Evolutionary conservation across 2,113 vertebrate genomes (phyloP).

Genomic region (Bos javanicus): DNA sequence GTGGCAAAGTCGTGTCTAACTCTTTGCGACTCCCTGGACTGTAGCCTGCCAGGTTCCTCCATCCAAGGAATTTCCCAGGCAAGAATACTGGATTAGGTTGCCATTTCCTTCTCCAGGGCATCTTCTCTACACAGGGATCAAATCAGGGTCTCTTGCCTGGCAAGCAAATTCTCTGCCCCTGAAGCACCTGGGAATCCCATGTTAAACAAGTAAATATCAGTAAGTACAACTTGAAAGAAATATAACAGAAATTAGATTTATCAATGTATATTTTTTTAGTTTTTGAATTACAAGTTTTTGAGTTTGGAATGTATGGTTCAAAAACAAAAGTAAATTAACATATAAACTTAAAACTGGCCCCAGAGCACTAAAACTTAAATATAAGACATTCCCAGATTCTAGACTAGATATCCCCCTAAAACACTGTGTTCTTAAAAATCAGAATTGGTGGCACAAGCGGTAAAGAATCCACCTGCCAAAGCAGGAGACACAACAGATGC

Average conservation of each 20-base stretch:
- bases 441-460: background rate
- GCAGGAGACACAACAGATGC: background rate
- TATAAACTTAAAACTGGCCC: background rate
- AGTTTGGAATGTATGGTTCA: background rate
- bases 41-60: background rate
- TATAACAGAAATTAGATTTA: background rate
- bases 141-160: background rate
- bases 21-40: background rate
- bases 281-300: background rate
- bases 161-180: background rate
- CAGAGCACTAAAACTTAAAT: background rate
- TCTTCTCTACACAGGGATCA: background rate
- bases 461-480: background rate
- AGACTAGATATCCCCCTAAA: background rate
- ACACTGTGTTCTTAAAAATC: background rate
- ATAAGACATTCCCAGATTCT: background rate
- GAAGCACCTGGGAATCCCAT: background rate
- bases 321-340: conserved; percentile 11
- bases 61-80: background rate
- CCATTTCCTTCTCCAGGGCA: background rate
- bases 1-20: background rate
- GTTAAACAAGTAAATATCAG: background rate
- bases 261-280: background rate
- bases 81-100: background rate
- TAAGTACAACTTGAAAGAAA: background rate